Base-by-base conservation (phyloP, 92 coral and sea anemone genomes). In the Palythoa grandiflora region DNA sequence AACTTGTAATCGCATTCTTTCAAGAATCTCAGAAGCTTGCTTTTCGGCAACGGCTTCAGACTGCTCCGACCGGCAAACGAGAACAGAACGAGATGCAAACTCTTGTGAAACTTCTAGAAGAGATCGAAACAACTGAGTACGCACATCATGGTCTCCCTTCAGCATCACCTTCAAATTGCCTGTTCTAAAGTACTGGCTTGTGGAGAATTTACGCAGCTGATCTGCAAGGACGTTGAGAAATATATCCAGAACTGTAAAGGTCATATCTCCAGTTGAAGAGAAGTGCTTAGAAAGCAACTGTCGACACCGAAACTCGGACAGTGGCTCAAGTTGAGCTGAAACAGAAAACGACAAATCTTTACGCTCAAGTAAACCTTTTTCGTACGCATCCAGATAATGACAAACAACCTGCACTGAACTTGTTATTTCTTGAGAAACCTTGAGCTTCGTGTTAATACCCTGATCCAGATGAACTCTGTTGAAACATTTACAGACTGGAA, bases 381-480 rank as follows among this genome's bases (percentile, higher is more conserved):
- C 98, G 40, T 71, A 90, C 3, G 92, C 94, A 10, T 92, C 76
- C 12, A 97, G 92, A 52, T 97, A 97, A 44, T 97, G 99, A 57
- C 98, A 97, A 84, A 97, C 99, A 57, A 97, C 95, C 91, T 97
- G 99, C 11, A 97, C 66, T 3, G 96, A 92, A 81, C 99, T 97
- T n/a, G 98, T 88, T 44, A 93, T 47, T 83, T 93, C 99, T 19
- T 79, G 77, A 65, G 97, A 95, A 38, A 91, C 94, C 21, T 93
- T 66, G 65, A 94, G 87, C 52, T 94, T 90, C 38, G 75, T 20
- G 91, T 93, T 92, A 36, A 92, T 92, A 76, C 93, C 86, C 88
- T 91, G 89, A 54, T 79, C 38, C 35, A 90, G 73, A 57, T 88
- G 93, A 35, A 90, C 83, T 35, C 91, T 90, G 51, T 90, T 90